These are phyloP conservation scores for Miltochrista miniata DNA, from an alignment of 2,888 invertebrate species.

Conservation along the genomic window DNA sequence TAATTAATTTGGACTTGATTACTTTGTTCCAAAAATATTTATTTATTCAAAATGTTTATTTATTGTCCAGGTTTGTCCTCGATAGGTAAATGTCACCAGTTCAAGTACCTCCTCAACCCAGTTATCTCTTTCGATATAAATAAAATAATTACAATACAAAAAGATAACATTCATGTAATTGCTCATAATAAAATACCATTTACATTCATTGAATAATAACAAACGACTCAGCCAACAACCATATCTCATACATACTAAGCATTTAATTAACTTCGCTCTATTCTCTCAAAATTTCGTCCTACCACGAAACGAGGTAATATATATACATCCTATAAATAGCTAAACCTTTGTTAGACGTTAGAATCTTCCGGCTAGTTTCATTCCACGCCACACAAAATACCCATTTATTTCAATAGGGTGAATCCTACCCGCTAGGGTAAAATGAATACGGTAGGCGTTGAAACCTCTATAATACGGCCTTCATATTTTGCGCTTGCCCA, in stretches of 20 bases:
- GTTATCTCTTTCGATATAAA: too few species aligned
- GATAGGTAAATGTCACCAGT: too few species aligned
- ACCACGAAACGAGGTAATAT: slow-evolving; percentile 2
- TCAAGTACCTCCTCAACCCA: too few species aligned
- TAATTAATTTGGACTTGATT: too few species aligned
- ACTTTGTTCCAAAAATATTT: too few species aligned
- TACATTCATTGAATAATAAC: too few species aligned
- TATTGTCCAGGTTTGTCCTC: too few species aligned
- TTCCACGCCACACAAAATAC: slow-evolving; percentile 29
- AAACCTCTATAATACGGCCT: slow-evolving; percentile 29
- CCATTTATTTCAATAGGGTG: slow-evolving; percentile 42
- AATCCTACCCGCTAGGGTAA: slow-evolving; percentile 26
- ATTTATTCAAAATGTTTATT: too few species aligned
- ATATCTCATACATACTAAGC: background rate
- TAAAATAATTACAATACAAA: too few species aligned
- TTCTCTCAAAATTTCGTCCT: slow-evolving; percentile 4
- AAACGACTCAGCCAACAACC: background rate
- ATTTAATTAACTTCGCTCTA: background rate
- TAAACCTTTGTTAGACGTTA: slow-evolving; percentile 21
- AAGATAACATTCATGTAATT: too few species aligned
- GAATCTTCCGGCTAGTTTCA: slow-evolving; percentile 33
- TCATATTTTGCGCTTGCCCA: slow-evolving; percentile 31
- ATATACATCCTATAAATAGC: slow-evolving; percentile 9
- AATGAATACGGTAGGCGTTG: slow-evolving; percentile 31
- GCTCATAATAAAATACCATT: too few species aligned